Base-by-base conservation (phyloP, 2,888 invertebrate species). In the Chorisops tibialis region DNA sequence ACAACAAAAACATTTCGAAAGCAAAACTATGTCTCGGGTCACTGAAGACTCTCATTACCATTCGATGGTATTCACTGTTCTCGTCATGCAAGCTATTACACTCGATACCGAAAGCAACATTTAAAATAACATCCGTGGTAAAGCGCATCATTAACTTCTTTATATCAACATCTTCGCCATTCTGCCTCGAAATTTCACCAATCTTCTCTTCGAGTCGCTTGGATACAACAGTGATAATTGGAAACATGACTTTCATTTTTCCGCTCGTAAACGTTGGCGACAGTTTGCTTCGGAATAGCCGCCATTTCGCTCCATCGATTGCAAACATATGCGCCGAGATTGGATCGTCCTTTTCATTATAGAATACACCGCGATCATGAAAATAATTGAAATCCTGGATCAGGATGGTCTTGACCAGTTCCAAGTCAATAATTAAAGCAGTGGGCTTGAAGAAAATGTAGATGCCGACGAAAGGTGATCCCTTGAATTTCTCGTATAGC, bases 101-200 rank as follows among this genome's bases (percentile, higher is more conserved):
- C 16, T 80, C 77, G 5, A 81, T 70, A 0, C 81, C 81, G 66
- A 81, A 82, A 6, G 79, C 80, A 67, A 79, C 79, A 0, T 72
- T 73, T 5, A 80, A 80, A 45, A 82, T 81, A 0, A 82, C 79
- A 67, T 83, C 82, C 1, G 80, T 79, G 0, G 81, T 80, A 51
- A 73, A 82, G 21, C 77, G 73, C 0, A 77, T 75, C 37, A 77
- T 69, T 1, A 78, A 59, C 12, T 79, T 79, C 56, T 78, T 76
- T 12, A 81, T 63, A 54, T 82, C 81, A 12, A 60, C 39, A n/a
- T n/a, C n/a, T 69, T 79, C 39, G 11, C 18, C 14, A 2, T 22
- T 21, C 11, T 24, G 49, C 43, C 54, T 37, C 1, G 63, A 35
- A 12, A 43, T 43, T 5, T 70, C 41, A 11, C 66, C 70, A 1